These are phyloP conservation scores for Bombus turneri DNA, from an alignment of 1,140 invertebrate genomes.

Conservation along the genomic window DNA sequence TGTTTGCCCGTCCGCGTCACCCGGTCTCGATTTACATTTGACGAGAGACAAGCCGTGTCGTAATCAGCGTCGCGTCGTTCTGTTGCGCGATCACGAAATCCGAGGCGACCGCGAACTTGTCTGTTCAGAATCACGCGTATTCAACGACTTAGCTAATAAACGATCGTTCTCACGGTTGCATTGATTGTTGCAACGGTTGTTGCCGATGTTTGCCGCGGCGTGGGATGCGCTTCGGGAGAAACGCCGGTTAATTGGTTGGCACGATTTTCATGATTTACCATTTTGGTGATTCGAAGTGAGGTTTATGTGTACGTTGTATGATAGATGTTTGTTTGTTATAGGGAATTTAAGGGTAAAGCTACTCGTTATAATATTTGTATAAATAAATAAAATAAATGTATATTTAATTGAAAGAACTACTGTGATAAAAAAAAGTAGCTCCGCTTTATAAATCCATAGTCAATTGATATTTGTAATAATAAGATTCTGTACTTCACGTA, in stretches of 20 bases:
- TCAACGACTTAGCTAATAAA: slow-evolving; percentile 59
- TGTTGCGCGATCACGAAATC: slow-evolving; percentile 67
- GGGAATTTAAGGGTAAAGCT: neutral
- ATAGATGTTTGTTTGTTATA: too few relatives aligned
- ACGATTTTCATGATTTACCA: neutral
- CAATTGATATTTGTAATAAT: too few relatives aligned
- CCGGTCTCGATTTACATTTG: neutral
- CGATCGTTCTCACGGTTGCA: slow-evolving; percentile 46
- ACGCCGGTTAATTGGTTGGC: too few relatives aligned
- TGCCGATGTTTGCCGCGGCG: neutral
- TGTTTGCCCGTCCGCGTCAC: slow-evolving; percentile 20
- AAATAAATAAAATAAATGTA: neutral
- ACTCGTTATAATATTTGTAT: neutral
- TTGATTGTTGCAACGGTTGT: neutral
- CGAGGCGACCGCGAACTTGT: slow-evolving; percentile 63
- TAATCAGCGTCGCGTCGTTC: slow-evolving; percentile 57
- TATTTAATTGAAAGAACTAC: neutral
- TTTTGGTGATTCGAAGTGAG: neutral
- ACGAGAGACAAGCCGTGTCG: slow-evolving; percentile 27
- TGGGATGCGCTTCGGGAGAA: neutral
- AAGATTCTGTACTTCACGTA: too few relatives aligned
- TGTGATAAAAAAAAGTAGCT: too few relatives aligned
- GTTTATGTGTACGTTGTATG: neutral
- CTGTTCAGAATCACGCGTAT: slow-evolving; percentile 60
- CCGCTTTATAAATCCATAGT: too few relatives aligned